Evolutionary conservation across 2,888 invertebrate genomes (phyloP).

Genomic region (Achlya flavicornis): DNA sequence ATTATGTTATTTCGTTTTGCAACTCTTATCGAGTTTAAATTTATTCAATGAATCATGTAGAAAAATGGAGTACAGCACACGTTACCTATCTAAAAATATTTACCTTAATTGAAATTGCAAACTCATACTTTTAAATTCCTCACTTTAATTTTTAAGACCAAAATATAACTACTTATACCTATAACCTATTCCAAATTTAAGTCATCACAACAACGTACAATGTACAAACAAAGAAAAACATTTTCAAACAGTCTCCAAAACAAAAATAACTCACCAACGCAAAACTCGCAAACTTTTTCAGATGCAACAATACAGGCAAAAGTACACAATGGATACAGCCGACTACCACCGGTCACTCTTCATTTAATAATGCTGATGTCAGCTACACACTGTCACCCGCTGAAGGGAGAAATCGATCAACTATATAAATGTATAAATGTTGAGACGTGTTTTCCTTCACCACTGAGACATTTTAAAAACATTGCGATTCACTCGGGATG

Average conservation of each 20-base stretch:
- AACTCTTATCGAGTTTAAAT: too few species aligned
- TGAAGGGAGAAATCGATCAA: constrained; percentile 59
- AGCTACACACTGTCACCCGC: constrained; percentile 46
- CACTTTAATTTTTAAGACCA: too few species aligned
- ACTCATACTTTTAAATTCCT: too few species aligned
- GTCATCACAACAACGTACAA: too few species aligned
- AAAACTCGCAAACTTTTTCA: constrained; percentile 16
- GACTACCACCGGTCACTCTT: constrained; percentile 47
- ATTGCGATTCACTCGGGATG: constrained; percentile 24
- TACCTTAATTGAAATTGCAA: too few species aligned
- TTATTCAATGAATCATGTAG: too few species aligned
- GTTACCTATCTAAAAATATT: too few species aligned
- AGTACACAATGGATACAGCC: constrained; percentile 29
- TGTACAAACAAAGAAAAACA: neutral
- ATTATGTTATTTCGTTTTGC: too few species aligned
- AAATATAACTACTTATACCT: too few species aligned
- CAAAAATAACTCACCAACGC: constrained; percentile 13
- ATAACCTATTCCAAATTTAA: too few species aligned
- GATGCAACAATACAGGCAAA: constrained; percentile 15
- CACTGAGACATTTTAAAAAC: neutral
- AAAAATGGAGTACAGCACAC: too few species aligned
- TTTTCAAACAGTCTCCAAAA: neutral
- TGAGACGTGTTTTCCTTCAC: constrained; percentile 15
- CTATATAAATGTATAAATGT: constrained; percentile 27
- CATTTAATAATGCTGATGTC: constrained; percentile 49